Percentiles rank a stretch among this genome's conserved stretches.
Evolutionary conservation across 2,888 invertebrate species (phyloP).

Genomic region (Coremacera marginata): DNA sequence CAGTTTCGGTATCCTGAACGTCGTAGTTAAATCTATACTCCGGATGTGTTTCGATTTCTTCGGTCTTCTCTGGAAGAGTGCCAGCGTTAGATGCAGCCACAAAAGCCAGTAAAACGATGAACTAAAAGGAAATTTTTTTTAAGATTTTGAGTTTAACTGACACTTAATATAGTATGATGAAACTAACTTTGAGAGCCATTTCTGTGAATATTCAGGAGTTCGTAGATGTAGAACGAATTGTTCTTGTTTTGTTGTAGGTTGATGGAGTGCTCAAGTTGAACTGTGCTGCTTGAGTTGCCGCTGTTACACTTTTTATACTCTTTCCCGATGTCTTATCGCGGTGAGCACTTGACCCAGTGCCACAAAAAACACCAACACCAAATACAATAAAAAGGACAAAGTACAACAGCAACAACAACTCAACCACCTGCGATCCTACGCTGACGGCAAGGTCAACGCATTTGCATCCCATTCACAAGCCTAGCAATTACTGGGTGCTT

Average conservation of each 20-base stretch:
- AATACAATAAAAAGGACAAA: not conserved
- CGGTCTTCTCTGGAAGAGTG: slow-evolving; percentile 49
- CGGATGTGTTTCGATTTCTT: slow-evolving; percentile 63
- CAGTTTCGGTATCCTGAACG: slow-evolving; percentile 70
- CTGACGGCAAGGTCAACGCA: slow-evolving; percentile 53
- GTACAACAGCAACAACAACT: not conserved
- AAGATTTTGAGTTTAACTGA: not conserved
- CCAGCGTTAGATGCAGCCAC: slow-evolving; percentile 57
- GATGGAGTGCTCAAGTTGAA: slow-evolving; percentile 49
- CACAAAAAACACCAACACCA: slow-evolving; percentile 9
- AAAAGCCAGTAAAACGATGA: slow-evolving; percentile 51
- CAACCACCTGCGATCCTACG: slow-evolving; percentile 11
- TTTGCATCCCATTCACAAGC: slow-evolving; percentile 30
- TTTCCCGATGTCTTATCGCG: not conserved
- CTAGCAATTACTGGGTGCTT: slow-evolving; percentile 12
- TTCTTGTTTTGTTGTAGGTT: slow-evolving; percentile 43
- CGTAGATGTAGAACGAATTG: slow-evolving; percentile 11
- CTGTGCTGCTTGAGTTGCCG: slow-evolving; percentile 43
- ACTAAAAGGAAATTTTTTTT: slow-evolving; percentile 44
- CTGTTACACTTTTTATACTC: slow-evolving; percentile 19
- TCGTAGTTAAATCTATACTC: slow-evolving; percentile 70
- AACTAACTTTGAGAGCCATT: slow-evolving; percentile 60
- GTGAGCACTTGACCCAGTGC: slow-evolving; percentile 29
- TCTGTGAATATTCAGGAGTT: slow-evolving; percentile 21
- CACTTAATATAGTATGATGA: not conserved